These are phyloP conservation scores for Dendrolimus houi DNA, from an alignment of 2,888 invertebrate genomes.

Conservation along the genomic window DNA sequence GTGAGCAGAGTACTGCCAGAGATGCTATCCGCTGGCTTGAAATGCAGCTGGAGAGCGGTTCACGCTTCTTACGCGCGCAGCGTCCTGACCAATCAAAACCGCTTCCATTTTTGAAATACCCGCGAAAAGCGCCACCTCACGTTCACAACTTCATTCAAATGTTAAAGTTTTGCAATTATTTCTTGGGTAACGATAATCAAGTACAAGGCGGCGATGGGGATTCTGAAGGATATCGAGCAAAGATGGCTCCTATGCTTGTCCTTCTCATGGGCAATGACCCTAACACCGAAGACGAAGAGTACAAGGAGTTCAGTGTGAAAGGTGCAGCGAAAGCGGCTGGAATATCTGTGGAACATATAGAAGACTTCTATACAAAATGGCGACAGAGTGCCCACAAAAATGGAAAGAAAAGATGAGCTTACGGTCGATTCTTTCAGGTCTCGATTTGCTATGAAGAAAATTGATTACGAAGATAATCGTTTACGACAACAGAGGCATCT, in stretches of 20 bases:
- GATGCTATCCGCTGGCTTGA: slow-evolving; percentile 97
- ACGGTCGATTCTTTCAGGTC: slow-evolving; percentile 27
- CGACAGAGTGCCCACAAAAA: slow-evolving; percentile 79
- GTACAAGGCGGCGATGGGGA: slow-evolving; percentile 51
- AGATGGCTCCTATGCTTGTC: slow-evolving; percentile 80
- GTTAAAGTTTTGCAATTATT: slow-evolving; percentile 88
- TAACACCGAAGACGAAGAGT: slow-evolving; percentile 62
- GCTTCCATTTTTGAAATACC: slow-evolving; percentile 74
- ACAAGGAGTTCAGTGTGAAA: slow-evolving; percentile 82
- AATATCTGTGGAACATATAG: slow-evolving; percentile 87
- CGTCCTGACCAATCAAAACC: slow-evolving; percentile 87
- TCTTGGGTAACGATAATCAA: slow-evolving; percentile 67
- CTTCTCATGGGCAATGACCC: slow-evolving; percentile 81
- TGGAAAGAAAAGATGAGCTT: slow-evolving; percentile 66
- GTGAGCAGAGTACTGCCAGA: slow-evolving; percentile 87
- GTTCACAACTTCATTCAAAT: slow-evolving; percentile 86
- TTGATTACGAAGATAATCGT: slow-evolving; percentile 27
- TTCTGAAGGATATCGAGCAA: slow-evolving; percentile 39
- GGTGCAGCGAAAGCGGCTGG: slow-evolving; percentile 89
- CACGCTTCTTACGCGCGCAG: slow-evolving; percentile 91
- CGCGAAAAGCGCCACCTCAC: slow-evolving; percentile 57
- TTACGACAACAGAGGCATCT: slow-evolving; percentile 20
- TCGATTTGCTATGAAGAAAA: slow-evolving; percentile 36
- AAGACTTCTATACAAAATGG: slow-evolving; percentile 90
- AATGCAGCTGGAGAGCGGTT: slow-evolving; percentile 89